Conservation (phyloP, 2,888 invertebrate genomes). For the Cabera pusaria region DNA sequence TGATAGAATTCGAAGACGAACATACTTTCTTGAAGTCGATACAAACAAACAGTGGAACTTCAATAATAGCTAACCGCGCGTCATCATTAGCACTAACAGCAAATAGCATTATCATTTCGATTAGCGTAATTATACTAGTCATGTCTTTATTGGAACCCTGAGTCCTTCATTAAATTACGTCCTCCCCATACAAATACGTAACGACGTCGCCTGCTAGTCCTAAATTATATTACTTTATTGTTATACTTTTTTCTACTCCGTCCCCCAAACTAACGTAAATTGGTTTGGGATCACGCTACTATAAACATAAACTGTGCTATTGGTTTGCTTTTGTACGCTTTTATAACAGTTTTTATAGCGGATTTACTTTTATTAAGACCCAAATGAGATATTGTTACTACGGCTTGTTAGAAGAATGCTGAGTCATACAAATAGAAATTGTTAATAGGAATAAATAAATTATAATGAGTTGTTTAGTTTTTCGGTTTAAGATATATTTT, state of each 20-base stretch:
- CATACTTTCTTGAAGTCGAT: too few relatives aligned
- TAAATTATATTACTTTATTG: slow-evolving; percentile 82
- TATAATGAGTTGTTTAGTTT: too few relatives aligned
- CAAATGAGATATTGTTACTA: slow-evolving; percentile 31
- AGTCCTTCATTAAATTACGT: slow-evolving; percentile 70
- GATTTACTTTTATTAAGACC: slow-evolving; percentile 38
- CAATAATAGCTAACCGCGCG: too few relatives aligned
- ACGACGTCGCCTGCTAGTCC: slow-evolving; percentile 59
- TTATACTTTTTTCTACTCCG: slow-evolving; percentile 69
- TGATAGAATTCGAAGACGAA: too few relatives aligned
- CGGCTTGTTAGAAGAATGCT: slow-evolving; percentile 25
- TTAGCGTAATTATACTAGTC: slow-evolving; percentile 44
- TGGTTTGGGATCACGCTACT: slow-evolving; percentile 80
- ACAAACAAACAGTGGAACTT: too few relatives aligned
- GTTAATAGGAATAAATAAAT: too few relatives aligned
- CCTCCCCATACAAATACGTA: slow-evolving; percentile 70
- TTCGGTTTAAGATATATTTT: too few relatives aligned
- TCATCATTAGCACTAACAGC: slow-evolving; percentile 2
- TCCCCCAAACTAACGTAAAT: slow-evolving; percentile 79
- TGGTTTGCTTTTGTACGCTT: slow-evolving; percentile 67
- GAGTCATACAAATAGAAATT: slow-evolving; percentile 11
- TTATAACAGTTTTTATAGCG: slow-evolving; percentile 43
- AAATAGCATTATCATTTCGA: slow-evolving; percentile 31
- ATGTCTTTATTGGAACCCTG: slow-evolving; percentile 51
- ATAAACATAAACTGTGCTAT: slow-evolving; percentile 74